Percentiles rank a stretch among this genome's conserved stretches.
phyloP scores from a whole-genome alignment of 2,113 vertebrate genomes.

The Mustelus asterias region DNA sequence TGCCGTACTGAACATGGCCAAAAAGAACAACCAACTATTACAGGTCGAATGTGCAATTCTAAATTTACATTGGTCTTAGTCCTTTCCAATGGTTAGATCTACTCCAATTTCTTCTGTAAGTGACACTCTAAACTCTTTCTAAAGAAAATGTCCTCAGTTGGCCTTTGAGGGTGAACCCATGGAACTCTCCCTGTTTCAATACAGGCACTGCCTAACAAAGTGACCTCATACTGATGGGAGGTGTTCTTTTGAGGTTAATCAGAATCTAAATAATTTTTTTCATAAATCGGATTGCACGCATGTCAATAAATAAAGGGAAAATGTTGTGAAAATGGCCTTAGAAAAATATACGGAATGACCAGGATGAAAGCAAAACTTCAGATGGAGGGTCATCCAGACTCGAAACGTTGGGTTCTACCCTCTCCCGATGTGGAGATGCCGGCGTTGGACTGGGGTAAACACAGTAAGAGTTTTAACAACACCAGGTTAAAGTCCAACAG shows the following conservation, averaged over 20 bases:
- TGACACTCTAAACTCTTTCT: not conserved
- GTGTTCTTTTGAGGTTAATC: constrained; percentile 33
- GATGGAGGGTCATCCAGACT: no score
- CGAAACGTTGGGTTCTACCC: no score
- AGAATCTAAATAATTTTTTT: not conserved
- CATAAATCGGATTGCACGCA: not conserved
- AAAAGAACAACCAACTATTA: not conserved
- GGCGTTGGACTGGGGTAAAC: no score
- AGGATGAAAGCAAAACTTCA: no score
- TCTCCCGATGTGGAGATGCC: no score
- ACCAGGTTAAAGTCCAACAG: no score
- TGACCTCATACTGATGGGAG: not conserved
- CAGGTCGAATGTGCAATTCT: not conserved
- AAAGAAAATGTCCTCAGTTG: not conserved
- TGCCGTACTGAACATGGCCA: not conserved
- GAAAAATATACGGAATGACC: not conserved
- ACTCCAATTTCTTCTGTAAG: not conserved
- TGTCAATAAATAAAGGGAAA: not conserved
- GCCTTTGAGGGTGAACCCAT: not conserved
- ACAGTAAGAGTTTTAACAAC: no score
- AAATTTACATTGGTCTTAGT: not conserved
- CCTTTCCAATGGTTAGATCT: not conserved
- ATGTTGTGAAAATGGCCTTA: not conserved
- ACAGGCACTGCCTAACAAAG: not conserved
- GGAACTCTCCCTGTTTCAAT: not conserved